Percentiles rank a stretch among this genome's conserved stretches.
Conservation (phyloP, 2,113 vertebrate genomes). For the Sylvicapra grimmia region DNA sequence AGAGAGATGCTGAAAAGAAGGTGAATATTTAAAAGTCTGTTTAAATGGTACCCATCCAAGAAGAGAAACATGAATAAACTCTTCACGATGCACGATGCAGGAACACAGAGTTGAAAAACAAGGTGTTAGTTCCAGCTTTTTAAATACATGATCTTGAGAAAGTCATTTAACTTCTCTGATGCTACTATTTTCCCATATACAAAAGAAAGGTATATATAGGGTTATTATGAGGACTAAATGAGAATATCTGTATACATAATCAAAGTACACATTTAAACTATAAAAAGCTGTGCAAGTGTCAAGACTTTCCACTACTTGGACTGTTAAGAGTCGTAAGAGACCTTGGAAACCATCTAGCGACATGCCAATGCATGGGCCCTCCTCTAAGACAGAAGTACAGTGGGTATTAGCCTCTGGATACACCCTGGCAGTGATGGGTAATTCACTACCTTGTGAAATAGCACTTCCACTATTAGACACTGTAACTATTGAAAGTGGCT, state of each 20-base stretch:
- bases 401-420: background rate
- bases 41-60: background rate
- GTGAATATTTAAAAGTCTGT: background rate
- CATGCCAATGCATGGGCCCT: accelerated
- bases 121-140: background rate
- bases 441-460: background rate
- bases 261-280: background rate
- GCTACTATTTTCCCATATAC: background rate
- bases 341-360: background rate
- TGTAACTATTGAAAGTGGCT: background rate
- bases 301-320: background rate
- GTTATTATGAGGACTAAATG: background rate
- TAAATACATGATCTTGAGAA: background rate
- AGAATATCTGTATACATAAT: background rate
- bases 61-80: background rate
- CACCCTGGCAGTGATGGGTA: background rate
- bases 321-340: background rate
- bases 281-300: background rate
- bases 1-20: background rate
- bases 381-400: background rate
- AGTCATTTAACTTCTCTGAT: background rate
- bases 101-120: background rate
- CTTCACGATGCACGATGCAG: background rate
- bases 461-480: background rate
- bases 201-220: background rate